Evolutionary conservation across 2,113 vertebrate genomes (phyloP).

Genomic region (Pangasianodon gigas): DNA sequence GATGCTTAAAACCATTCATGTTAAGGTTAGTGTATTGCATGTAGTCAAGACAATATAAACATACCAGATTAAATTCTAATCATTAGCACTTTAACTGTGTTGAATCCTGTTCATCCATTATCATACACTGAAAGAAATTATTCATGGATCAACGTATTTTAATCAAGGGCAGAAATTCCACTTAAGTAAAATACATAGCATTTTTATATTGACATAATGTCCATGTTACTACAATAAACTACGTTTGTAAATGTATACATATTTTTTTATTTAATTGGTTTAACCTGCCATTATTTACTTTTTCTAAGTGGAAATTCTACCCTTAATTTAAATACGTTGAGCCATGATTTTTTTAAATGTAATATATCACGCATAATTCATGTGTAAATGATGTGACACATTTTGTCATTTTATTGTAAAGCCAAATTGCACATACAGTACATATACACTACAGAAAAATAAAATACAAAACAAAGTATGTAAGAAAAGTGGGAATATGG

Average conservation of each 20-base stretch:
- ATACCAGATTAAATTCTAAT: too few species aligned
- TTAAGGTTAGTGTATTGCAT: too few species aligned
- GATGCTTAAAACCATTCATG: too few species aligned
- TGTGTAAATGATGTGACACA: neutral
- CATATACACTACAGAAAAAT: conserved; percentile 51
- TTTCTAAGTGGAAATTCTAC: neutral
- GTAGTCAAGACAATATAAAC: too few species aligned
- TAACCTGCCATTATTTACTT: neutral
- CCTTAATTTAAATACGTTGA: neutral
- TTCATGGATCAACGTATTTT: neutral
- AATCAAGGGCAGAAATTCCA: neutral
- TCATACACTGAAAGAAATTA: neutral
- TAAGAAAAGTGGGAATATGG: conserved; percentile 37
- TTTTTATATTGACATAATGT: neutral
- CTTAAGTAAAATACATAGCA: neutral
- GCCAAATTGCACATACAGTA: conserved; percentile 58
- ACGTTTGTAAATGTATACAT: neutral
- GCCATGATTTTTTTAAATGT: neutral
- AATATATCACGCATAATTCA: neutral
- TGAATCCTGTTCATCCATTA: neutral
- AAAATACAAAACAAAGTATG: conserved; percentile 45
- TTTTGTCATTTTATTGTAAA: conserved; percentile 68
- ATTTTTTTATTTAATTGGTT: neutral
- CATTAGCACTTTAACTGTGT: neutral
- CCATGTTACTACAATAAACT: neutral